Conservation (phyloP, 2,113 vertebrate genomes). For the Neomonachus schauinslandi region DNA sequence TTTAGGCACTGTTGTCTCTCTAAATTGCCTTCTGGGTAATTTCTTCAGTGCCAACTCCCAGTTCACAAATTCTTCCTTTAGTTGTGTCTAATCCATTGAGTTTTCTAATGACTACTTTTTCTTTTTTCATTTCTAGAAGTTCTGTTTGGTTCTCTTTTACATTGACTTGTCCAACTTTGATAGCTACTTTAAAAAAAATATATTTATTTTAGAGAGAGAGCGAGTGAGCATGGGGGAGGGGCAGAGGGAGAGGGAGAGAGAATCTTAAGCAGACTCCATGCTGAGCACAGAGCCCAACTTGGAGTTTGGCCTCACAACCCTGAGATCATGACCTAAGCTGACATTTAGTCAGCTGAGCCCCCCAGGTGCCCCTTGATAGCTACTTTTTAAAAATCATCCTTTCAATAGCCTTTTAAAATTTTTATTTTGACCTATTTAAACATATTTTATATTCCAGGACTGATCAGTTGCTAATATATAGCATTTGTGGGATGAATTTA, state of each 20-base stretch:
- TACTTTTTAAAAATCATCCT: not conserved
- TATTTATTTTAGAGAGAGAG: not conserved
- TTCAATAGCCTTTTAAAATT: not conserved
- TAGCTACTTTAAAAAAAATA: not conserved
- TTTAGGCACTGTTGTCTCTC: not conserved
- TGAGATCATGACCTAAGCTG: not conserved
- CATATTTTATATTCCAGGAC: not conserved
- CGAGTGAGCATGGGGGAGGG: not conserved
- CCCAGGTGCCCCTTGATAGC: not conserved
- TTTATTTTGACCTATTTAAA: slow-evolving; percentile 36
- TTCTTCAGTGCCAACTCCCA: not conserved
- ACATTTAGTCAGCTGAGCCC: not conserved
- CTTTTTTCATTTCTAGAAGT: not conserved
- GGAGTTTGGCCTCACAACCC: not conserved
- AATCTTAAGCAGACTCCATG: not conserved
- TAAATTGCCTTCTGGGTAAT: not conserved
- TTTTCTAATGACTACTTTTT: not conserved
- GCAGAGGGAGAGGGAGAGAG: not conserved
- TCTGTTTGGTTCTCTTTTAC: not conserved
- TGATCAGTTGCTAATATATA: not conserved
- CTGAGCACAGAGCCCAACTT: not conserved
- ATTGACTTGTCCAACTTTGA: not conserved
- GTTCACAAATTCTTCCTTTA: not conserved
- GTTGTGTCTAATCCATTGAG: not conserved
- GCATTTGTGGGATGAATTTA: not conserved